These are phyloP conservation scores for Nerophis lumbriciformis DNA, from an alignment of 2,113 vertebrate genomes.

Conservation along the genomic window DNA sequence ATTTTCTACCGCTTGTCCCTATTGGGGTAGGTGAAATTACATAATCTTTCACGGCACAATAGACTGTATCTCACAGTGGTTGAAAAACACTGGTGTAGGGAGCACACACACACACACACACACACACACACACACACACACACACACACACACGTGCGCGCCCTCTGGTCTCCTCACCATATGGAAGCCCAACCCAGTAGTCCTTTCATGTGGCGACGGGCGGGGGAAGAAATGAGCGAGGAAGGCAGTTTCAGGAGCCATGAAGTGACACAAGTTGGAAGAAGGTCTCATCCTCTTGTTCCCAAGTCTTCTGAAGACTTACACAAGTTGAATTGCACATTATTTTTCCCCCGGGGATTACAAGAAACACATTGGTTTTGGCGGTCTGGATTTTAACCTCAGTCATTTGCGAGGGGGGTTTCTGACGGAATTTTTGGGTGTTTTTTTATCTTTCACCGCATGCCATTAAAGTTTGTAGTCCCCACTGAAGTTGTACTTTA, in stretches of 20 bases:
- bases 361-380: slow-evolving; percentile 30
- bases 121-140: slow-evolving; percentile 24
- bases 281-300: slow-evolving; percentile 45
- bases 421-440: slow-evolving; percentile 38
- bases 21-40: too few species aligned
- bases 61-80: too few species aligned
- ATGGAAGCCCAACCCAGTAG: slow-evolving; percentile 57
- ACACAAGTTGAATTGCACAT: slow-evolving; percentile 16
- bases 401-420: slow-evolving; percentile 24
- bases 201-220: slow-evolving; percentile 60
- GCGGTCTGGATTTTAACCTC: slow-evolving; percentile 39
- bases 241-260: slow-evolving; percentile 39
- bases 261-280: slow-evolving; percentile 36
- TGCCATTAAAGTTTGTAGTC: slow-evolving; percentile 48
- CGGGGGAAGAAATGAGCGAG: slow-evolving; percentile 22
- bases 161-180: slow-evolving; percentile 48
- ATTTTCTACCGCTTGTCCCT: too few species aligned
- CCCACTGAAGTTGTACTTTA: background rate
- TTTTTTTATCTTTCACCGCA: slow-evolving; percentile 52
- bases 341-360: background rate
- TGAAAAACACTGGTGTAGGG: too few species aligned
- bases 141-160: slow-evolving; percentile 14
- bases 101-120: background rate
- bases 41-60: too few species aligned
- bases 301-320: slow-evolving; percentile 7